A percentile compares a stretch with the other conserved stretches of the same genome.
Conservation (phyloP, 2,888 invertebrate species). For the Hypena proboscidalis region DNA sequence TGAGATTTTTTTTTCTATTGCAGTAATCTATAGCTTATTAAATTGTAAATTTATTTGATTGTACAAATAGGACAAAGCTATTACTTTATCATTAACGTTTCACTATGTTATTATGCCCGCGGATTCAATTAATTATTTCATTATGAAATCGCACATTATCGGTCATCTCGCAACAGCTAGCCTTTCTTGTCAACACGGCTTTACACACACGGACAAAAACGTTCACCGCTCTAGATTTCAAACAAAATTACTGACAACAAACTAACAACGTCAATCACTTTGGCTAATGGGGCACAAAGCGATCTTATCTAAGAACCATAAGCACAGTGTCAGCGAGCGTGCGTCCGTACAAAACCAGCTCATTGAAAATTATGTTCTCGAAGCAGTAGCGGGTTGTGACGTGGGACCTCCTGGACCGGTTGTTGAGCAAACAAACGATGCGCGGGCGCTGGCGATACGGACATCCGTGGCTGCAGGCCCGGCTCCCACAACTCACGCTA, state of each 20-base stretch:
- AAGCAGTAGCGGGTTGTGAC: constrained; percentile 69
- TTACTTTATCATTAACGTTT: constrained; percentile 40
- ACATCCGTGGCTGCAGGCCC: constrained; percentile 56
- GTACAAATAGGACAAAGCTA: constrained; percentile 38
- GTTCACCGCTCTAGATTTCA: constrained; percentile 74
- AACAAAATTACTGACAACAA: constrained; percentile 83
- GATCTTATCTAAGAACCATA: constrained; percentile 77
- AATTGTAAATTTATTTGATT: constrained; percentile 28
- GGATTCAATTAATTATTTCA: constrained; percentile 37
- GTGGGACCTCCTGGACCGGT: constrained; percentile 58
- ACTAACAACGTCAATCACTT: constrained; percentile 82
- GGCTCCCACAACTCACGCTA: constrained; percentile 16
- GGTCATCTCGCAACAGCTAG: constrained; percentile 53
- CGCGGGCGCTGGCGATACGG: constrained; percentile 48
- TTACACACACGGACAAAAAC: constrained; percentile 57
- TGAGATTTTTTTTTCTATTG: constrained; percentile 6
- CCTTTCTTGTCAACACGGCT: constrained; percentile 63
- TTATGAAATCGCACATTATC: constrained; percentile 40
- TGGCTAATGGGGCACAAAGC: constrained; percentile 77
- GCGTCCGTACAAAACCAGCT: constrained; percentile 58
- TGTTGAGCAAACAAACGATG: constrained; percentile 64
- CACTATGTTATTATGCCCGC: constrained; percentile 32
- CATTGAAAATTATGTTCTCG: constrained; percentile 73
- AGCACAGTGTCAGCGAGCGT: constrained; percentile 77
- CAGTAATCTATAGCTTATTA: constrained; percentile 17